Base-by-base conservation (phyloP, 2,888 invertebrate species). In the Noctua pronuba region DNA sequence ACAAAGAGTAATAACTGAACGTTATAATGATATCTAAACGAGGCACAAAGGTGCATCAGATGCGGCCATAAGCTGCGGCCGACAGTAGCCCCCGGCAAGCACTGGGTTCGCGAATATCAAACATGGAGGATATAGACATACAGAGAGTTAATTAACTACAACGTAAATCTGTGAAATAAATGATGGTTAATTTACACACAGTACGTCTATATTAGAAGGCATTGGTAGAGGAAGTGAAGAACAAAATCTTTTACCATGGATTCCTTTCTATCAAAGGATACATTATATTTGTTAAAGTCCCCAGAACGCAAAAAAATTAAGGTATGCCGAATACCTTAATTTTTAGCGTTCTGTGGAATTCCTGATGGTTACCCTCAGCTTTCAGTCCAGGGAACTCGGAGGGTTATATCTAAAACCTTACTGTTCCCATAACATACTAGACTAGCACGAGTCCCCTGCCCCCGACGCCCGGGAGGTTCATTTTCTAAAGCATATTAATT, bases 31-130 rank as follows among this genome's bases (percentile, higher is more conserved):
- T 71, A 62, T 38, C 0, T 58, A 44, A 35, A 72, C 77, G 46
- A 74, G 75, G 77, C 46, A 85, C 86, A 85, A 85, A 85, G 81
- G 31, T 85, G 86, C 77, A 84, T 82, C 64, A 60, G 82, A 82
- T 74, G 77, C 21, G 46, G 55, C 35, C 31, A 24, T 60, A 21
- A 28, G 11, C 58, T 84, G 83, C 18, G 49, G 58, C 52, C 8
- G 82, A 84, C 83, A 74, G 55, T 38, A 18, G 77, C 82, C 83
- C 28, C 44, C 35, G 83, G 83, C 75, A 24, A 46, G 41, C 49
- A 35, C n/a, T n/a, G 18, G n/a, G 65, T 41, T 41, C n/a, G 38
- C 44, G n/a, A 58, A 55, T 75, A 62, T 55, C n/a, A 76, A 68
- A 73, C 80, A 73, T 49, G 28, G 35, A 73, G 21, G 2, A 55